Percentiles rank a stretch among this genome's conserved stretches.
These are phyloP conservation scores for Disparrhopalites patrizii DNA, from an alignment of 2,888 invertebrate genomes.

Conservation along the genomic window DNA sequence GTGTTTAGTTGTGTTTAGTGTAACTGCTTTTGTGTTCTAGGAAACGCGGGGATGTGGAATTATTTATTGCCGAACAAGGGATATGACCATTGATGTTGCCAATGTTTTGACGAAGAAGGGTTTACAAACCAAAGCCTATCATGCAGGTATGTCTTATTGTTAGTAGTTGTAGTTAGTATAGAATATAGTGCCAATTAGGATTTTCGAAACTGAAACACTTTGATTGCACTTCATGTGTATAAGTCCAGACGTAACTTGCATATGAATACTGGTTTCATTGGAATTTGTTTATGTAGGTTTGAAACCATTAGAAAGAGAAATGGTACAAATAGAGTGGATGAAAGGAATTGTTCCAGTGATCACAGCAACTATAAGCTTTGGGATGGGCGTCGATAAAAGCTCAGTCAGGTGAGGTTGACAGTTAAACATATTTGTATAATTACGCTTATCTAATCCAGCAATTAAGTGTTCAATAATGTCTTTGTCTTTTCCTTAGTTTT, in stretches of 20 bases:
- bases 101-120: slow-evolving; percentile 68
- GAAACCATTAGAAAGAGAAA: slow-evolving; percentile 66
- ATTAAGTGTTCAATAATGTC: background rate
- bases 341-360: slow-evolving; percentile 82
- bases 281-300: slow-evolving; percentile 57
- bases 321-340: slow-evolving; percentile 89
- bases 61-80: slow-evolving; percentile 90
- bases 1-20: background rate
- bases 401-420: slow-evolving; percentile 78
- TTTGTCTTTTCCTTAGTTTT: background rate
- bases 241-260: background rate
- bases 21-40: slow-evolving; percentile 33
- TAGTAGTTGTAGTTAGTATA: too few relatives aligned
- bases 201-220: too few relatives aligned
- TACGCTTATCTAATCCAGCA: too few relatives aligned
- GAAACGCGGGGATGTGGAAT: slow-evolving; percentile 69
- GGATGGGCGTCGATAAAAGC: slow-evolving; percentile 99
- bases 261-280: background rate
- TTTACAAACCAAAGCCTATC: slow-evolving; percentile 76
- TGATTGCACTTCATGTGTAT: too few relatives aligned
- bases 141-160: slow-evolving; percentile 81
- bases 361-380: slow-evolving; percentile 95
- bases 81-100: slow-evolving; percentile 82
- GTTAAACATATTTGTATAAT: too few relatives aligned
- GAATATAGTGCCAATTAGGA: too few relatives aligned